phyloP scores from a whole-genome alignment of 2,888 invertebrate genomes.

The Pristionchus exspectatus region DNA sequence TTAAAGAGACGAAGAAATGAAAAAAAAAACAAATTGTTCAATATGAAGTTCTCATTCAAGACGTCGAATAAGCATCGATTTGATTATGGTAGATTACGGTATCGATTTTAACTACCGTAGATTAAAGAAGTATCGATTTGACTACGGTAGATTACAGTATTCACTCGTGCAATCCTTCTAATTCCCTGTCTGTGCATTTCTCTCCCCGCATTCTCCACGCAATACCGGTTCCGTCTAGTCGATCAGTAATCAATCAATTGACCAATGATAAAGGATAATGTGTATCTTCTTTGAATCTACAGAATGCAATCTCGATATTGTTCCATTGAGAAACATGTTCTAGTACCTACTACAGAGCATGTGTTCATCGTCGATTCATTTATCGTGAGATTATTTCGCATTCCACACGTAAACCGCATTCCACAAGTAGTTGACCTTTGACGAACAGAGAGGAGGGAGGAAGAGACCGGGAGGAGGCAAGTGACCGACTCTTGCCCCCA shows the following conservation, averaged over 20 bases:
- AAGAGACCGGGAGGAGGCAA: too few relatives aligned
- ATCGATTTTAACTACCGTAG: background rate
- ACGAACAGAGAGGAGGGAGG: too few relatives aligned
- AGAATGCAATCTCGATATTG: too few relatives aligned
- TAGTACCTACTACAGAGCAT: too few relatives aligned
- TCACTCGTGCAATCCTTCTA: background rate
- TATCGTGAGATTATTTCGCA: too few relatives aligned
- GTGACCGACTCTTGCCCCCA: too few relatives aligned
- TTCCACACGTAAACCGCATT: too few relatives aligned
- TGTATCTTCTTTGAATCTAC: too few relatives aligned
- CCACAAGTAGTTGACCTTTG: too few relatives aligned
- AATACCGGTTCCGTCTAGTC: background rate
- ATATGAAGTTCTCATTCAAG: too few relatives aligned
- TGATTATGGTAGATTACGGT: constrained; percentile 12
- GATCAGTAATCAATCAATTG: background rate
- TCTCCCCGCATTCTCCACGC: background rate
- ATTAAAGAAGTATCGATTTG: background rate
- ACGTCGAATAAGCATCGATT: background rate
- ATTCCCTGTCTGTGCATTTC: constrained; percentile 28
- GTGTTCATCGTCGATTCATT: too few relatives aligned
- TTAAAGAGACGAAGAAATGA: background rate
- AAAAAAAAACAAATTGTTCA: background rate
- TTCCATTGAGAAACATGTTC: too few relatives aligned
- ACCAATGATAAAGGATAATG: background rate
- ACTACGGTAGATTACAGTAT: constrained; percentile 29